Evolutionary conservation across 2,113 vertebrate species (phyloP).

Genomic region (Strix aluco): DNA sequence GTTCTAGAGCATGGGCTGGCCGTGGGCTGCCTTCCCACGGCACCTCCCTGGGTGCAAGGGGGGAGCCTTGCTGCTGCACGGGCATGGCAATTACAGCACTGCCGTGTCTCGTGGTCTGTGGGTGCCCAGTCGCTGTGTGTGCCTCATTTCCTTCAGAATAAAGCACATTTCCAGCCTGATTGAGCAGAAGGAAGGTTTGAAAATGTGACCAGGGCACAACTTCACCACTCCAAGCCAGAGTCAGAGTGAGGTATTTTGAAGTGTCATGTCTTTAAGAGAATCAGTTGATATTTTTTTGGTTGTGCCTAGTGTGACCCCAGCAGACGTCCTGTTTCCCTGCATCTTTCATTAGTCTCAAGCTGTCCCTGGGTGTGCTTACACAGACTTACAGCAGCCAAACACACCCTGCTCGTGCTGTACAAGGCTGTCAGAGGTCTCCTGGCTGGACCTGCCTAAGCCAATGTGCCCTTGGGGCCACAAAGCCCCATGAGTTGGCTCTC

Average conservation of each 20-base stretch:
- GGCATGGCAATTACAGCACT: background rate
- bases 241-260: background rate
- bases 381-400: background rate
- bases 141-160: background rate
- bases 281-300: background rate
- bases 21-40: background rate
- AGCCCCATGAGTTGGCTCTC: background rate
- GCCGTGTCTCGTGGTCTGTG: accelerated
- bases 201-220: background rate
- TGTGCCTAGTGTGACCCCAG: background rate
- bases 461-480: background rate
- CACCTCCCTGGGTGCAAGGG: accelerated
- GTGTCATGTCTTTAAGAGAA: background rate
- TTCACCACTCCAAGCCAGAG: background rate
- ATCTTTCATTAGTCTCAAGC: background rate
- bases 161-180: background rate
- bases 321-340: background rate
- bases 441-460: background rate
- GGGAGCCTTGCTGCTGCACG: background rate
- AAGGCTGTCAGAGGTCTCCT: background rate
- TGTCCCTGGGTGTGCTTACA: background rate
- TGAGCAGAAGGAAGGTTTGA: background rate
- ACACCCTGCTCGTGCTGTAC: accelerated
- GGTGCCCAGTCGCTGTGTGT: background rate
- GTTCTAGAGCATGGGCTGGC: background rate